Conservation (phyloP, 2,797 vertebrate species). For the Lates japonicus region DNA sequence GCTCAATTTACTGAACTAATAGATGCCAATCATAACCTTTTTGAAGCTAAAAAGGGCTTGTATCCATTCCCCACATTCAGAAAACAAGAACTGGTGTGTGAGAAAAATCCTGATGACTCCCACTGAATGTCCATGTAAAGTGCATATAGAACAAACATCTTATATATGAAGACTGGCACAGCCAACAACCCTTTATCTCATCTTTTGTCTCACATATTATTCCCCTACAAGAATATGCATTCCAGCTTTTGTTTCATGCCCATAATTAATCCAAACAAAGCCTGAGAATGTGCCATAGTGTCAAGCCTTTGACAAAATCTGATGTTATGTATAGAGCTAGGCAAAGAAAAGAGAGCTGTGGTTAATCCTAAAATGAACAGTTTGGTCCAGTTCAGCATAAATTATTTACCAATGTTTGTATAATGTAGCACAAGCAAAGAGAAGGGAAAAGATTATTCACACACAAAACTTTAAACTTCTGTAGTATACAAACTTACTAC, state of each 20-base stretch:
- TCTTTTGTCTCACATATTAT: not conserved
- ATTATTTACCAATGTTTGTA: constrained; percentile 37
- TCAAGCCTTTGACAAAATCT: constrained; percentile 17
- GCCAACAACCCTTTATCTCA: not conserved
- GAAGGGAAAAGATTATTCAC: constrained; percentile 23
- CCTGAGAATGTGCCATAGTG: not conserved
- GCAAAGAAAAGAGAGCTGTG: constrained; percentile 1
- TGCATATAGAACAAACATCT: not conserved
- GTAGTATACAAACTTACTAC: constrained; percentile 11
- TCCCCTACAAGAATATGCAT: not conserved
- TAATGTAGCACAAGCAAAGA: constrained; percentile 39
- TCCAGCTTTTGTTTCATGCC: not conserved
- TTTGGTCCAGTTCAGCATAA: constrained; percentile 7
- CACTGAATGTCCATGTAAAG: not conserved
- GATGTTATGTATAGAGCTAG: constrained; percentile 45
- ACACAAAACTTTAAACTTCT: constrained; percentile 21
- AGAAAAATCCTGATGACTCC: not conserved
- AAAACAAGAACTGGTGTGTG: not conserved
- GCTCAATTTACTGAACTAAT: not conserved
- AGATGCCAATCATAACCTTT: not conserved
- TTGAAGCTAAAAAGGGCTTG: not conserved
- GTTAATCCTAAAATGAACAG: constrained; percentile 13
- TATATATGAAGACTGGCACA: not conserved
- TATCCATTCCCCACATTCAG: not conserved
- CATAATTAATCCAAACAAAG: not conserved